Base-by-base conservation (phyloP, 2,888 invertebrate genomes). In the Incurvaria masculella region DNA sequence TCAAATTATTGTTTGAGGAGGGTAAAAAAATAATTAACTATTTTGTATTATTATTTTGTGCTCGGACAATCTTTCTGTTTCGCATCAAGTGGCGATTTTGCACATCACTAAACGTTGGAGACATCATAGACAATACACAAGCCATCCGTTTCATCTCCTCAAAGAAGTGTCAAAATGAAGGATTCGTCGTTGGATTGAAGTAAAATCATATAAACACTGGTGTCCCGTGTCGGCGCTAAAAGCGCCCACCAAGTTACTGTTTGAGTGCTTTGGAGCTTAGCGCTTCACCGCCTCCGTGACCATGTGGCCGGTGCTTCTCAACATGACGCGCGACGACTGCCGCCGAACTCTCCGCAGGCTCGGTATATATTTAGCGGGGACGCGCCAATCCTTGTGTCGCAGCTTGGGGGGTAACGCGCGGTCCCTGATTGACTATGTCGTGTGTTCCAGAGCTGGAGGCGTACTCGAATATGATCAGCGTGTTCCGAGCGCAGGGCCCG, bases 401-500 rank as follows among this genome's bases (percentile, higher is more conserved):
- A 14, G n/a, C 17, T 14, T 38, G 20, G 16, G 47, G 17, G 21
- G n/a, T 54, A 16, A 39, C 11, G 11, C 21, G 39, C 21, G 20
- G 6, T 14, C 19, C 20, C 21, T 27, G 17, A 39, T 33, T 33
- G 19, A 5, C 14, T 26, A n/a, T 14, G 19, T 64, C 59, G 55
- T 66, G 65, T 70, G 63, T 62, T 80, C 81, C 68, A 94, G 94
- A 96, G 82, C 76, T 96, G 68, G 94, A 94, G 78, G 93, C 95
- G 56, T 96, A 95, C 81, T 88, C 91, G 61, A 87, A 88, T 69
- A 84, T 95, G 69, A 86, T 96, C 51, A 90, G 91, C 64, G 94
- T 92, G 59, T 86, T 96, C 67, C 85, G 96, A 73, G 95, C 95
- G 60, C 95, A 95, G 79, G 96, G 96, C 57, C 85, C 88, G 62